Percentiles rank a stretch among this genome's conserved stretches.
These are phyloP conservation scores for Ophiothrix spiculata DNA, from an alignment of 35 echinoderm and acorn worm species.

Conservation along the genomic window DNA sequence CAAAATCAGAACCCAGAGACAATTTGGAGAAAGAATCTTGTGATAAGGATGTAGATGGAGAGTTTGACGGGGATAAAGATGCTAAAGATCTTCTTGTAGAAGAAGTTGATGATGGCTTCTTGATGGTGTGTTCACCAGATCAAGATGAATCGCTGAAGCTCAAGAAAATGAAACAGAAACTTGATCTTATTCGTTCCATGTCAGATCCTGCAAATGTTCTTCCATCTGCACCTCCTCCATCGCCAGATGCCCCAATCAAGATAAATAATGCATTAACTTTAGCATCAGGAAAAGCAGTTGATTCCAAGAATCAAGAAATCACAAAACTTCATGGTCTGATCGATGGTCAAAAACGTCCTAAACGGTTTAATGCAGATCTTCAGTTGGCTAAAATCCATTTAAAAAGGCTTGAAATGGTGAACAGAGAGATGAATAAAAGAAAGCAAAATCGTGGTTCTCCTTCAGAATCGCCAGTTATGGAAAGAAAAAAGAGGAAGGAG, in stretches of 20 bases:
- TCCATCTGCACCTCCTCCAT: not conserved
- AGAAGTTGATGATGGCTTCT: not conserved
- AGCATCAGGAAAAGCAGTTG: too few relatives aligned
- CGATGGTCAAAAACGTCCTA: not conserved
- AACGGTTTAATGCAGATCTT: not conserved
- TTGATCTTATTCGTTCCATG: not conserved
- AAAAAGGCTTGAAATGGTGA: not conserved
- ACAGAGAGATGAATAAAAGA: not conserved
- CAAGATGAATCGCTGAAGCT: not conserved
- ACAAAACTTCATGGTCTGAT: not conserved
- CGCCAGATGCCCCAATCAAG: not conserved
- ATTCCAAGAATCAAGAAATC: not conserved
- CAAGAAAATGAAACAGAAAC: too few relatives aligned
- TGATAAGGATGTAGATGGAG: not conserved
- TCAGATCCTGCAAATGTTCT: not conserved
- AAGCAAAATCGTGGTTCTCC: too few relatives aligned
- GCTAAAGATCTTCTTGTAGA: not conserved
- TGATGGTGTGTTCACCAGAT: not conserved
- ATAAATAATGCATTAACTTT: too few relatives aligned
- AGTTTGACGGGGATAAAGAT: not conserved
- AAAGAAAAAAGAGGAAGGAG: not conserved
- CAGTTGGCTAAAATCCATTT: not conserved
- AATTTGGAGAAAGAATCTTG: not conserved
- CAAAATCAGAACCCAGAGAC: not conserved
- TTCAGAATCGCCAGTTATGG: not conserved